Conservation (phyloP, 1,140 invertebrate genomes). For the Platyscapa corneri region DNA sequence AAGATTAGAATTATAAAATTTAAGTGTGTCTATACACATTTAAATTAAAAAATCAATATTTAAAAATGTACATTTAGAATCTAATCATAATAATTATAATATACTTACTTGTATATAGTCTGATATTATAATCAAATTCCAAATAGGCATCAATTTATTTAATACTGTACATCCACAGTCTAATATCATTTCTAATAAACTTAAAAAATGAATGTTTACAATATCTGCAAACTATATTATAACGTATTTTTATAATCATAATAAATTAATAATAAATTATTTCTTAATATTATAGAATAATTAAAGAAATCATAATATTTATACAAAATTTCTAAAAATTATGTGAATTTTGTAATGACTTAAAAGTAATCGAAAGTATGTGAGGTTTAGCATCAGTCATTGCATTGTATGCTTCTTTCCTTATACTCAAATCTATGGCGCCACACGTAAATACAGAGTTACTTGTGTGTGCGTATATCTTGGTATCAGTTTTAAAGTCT, state of each 20-base stretch:
- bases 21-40: neutral
- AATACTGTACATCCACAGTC: conserved; percentile 96
- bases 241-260: neutral
- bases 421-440: too few species aligned
- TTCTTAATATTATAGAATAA: too few species aligned
- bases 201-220: conserved; percentile 97
- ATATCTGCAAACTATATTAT: conserved; percentile 92
- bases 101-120: conserved; percentile 86
- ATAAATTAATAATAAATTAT: too few species aligned
- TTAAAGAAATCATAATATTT: too few species aligned
- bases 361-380: too few species aligned
- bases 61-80: neutral
- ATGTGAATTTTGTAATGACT: too few species aligned
- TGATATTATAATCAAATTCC: conserved; percentile 93
- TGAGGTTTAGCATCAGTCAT: too few species aligned
- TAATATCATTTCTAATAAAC: conserved; percentile 94
- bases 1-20: conserved; percentile 46
- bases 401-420: too few species aligned
- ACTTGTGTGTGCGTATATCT: too few species aligned
- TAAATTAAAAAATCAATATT: neutral
- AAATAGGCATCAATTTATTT: conserved; percentile 88
- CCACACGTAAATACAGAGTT: too few species aligned
- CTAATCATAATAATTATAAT: neutral
- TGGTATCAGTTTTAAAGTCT: too few species aligned
- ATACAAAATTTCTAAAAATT: too few species aligned